A percentile compares a stretch with the other conserved stretches of the same genome.
Evolutionary conservation across 2,888 invertebrate species (phyloP).

Genomic region (Oxytorus armatus): DNA sequence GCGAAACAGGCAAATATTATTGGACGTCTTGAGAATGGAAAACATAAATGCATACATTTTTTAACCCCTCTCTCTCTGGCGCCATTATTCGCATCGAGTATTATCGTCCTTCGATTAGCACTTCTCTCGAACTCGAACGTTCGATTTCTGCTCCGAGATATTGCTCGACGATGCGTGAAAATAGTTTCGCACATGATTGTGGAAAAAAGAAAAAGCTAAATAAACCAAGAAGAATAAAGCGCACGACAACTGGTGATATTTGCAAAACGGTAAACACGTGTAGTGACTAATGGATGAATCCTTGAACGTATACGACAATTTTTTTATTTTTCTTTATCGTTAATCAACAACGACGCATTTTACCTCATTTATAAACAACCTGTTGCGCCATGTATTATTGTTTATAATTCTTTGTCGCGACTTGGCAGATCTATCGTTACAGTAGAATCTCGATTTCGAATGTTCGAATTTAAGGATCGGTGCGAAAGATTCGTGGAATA

Average conservation of each 20-base stretch:
- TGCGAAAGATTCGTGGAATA: no score
- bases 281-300: constrained; percentile 34
- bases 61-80: not conserved
- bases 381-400: constrained; percentile 12
- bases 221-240: constrained; percentile 4
- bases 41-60: not conserved
- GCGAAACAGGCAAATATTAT: not conserved
- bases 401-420: not conserved
- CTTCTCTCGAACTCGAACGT: constrained; percentile 34
- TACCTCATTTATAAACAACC: constrained; percentile 12
- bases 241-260: constrained; percentile 11
- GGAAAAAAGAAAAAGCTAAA: constrained; percentile 22
- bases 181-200: constrained; percentile 24
- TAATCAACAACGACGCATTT: constrained; percentile 2
- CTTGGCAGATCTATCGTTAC: no score
- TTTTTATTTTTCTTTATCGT: constrained; percentile 23
- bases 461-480: no score
- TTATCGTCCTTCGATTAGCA: constrained; percentile 47
- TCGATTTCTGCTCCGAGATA: constrained; percentile 19
- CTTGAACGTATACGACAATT: constrained; percentile 32
- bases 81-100: not conserved
- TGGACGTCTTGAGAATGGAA: not conserved
- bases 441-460: no score
- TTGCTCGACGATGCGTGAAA: constrained; percentile 53
- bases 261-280: constrained; percentile 48